phyloP scores from a whole-genome alignment of 2,797 vertebrate species.

The Mastacembelus armatus region DNA sequence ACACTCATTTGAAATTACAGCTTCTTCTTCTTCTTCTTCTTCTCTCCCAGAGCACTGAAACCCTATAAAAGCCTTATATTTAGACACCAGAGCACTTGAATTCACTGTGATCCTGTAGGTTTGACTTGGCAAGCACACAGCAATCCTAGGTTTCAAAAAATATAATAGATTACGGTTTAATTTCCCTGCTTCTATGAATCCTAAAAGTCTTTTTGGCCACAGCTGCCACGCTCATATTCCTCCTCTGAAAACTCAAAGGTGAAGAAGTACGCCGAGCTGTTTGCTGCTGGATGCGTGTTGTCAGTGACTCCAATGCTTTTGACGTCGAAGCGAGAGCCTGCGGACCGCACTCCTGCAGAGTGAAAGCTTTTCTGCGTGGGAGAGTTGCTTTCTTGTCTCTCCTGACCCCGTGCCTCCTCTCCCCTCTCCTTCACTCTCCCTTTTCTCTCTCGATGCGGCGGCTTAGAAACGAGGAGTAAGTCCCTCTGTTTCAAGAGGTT shows the following conservation, averaged over 20 bases:
- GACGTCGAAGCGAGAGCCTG: slow-evolving; percentile 22
- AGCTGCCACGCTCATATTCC: slow-evolving; percentile 34
- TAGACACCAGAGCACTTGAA: not conserved
- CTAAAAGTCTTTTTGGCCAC: slow-evolving; percentile 57
- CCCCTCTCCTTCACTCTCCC: slow-evolving; percentile 41
- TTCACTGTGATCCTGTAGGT: no score
- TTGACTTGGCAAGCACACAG: not conserved
- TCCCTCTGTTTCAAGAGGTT: slow-evolving; percentile 82
- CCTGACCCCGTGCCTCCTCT: slow-evolving; percentile 15
- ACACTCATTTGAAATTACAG: no score
- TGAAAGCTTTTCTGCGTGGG: slow-evolving; percentile 60
- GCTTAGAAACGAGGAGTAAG: slow-evolving; percentile 77
- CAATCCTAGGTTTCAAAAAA: slow-evolving; percentile 3
- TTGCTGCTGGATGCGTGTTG: not conserved
- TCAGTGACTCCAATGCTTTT: not conserved
- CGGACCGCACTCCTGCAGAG: slow-evolving; percentile 47
- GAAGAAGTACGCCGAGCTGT: not conserved
- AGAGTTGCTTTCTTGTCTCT: slow-evolving; percentile 53
- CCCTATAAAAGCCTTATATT: not conserved
- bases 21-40: not conserved
- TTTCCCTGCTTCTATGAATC: slow-evolving; percentile 21
- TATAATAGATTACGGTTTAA: slow-evolving; percentile 32
- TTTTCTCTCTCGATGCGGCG: slow-evolving; percentile 50
- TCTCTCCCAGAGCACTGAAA: not conserved
- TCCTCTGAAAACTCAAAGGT: not conserved